These are phyloP conservation scores for Andrena fulva DNA, from an alignment of 2,888 invertebrate species.

Conservation along the genomic window DNA sequence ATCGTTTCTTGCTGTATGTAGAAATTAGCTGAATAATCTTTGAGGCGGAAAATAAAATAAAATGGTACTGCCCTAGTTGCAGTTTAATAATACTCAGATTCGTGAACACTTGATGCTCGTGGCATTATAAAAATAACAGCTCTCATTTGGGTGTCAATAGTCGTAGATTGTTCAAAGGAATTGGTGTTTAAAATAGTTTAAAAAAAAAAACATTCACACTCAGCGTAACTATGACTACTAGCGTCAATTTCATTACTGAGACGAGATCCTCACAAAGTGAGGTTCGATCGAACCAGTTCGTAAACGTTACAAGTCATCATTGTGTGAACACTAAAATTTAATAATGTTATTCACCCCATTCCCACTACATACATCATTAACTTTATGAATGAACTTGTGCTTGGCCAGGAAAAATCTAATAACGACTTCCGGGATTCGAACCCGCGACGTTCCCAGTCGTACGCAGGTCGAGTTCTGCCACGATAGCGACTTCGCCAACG, in stretches of 20 bases:
- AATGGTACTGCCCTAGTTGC: too few species aligned
- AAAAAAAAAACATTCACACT: conserved; percentile 67
- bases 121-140: too few species aligned
- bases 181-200: neutral
- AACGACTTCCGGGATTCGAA: conserved; percentile 11
- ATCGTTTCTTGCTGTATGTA: too few species aligned
- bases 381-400: neutral
- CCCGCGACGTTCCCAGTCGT: conserved; percentile 49
- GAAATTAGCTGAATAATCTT: too few species aligned
- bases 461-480: neutral
- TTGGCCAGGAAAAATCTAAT: neutral
- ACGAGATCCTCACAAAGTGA: conserved; percentile 66
- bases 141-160: too few species aligned
- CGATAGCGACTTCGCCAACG: conserved; percentile 68
- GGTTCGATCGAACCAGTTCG: conserved; percentile 62
- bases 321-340: conserved; percentile 59
- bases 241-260: conserved; percentile 65
- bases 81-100: too few species aligned
- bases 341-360: neutral
- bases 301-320: conserved; percentile 77
- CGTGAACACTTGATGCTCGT: too few species aligned
- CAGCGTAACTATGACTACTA: conserved; percentile 82
- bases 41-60: too few species aligned
- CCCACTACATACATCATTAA: neutral
- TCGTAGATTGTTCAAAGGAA: neutral